Evolutionary conservation across 1,140 invertebrate genomes (phyloP).

Genomic region (Pogonomyrmex californicus): DNA sequence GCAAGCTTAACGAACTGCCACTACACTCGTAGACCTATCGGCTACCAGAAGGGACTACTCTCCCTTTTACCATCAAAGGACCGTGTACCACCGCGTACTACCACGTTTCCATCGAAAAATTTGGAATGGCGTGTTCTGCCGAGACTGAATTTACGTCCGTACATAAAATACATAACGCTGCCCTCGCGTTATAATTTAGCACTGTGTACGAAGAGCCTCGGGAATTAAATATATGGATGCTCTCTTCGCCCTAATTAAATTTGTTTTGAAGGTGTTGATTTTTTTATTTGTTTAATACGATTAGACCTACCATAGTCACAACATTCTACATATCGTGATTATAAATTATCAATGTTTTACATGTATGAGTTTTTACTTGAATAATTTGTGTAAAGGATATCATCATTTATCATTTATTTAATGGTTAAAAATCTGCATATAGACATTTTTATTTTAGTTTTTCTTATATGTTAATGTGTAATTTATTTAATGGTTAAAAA

Average conservation of each 20-base stretch:
- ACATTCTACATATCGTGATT: not conserved
- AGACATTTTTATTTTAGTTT: not conserved
- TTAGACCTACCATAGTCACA: not conserved
- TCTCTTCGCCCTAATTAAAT: slow-evolving; percentile 42
- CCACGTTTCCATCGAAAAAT: slow-evolving; percentile 61
- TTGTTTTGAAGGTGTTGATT: slow-evolving; percentile 26
- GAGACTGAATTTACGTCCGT: slow-evolving; percentile 46
- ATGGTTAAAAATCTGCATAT: slow-evolving; percentile 1
- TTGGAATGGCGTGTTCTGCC: slow-evolving; percentile 19
- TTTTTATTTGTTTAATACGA: not conserved
- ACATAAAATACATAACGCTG: not conserved
- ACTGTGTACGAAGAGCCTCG: not conserved
- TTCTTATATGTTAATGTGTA: no score
- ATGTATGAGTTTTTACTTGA: not conserved
- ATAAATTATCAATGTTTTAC: not conserved
- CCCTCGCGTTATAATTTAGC: slow-evolving; percentile 44
- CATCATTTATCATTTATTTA: not conserved
- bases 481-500: not conserved
- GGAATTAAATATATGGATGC: slow-evolving; percentile 25
- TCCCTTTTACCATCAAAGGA: slow-evolving; percentile 68
- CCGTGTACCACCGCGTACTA: slow-evolving; percentile 22
- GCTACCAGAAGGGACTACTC: slow-evolving; percentile 63
- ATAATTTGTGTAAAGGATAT: not conserved
- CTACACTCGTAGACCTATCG: slow-evolving; percentile 60
- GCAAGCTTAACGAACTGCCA: slow-evolving; percentile 74